Conservation (phyloP, 53 echinoderm and acorn worm genomes). For the Echinarachnius parma region DNA sequence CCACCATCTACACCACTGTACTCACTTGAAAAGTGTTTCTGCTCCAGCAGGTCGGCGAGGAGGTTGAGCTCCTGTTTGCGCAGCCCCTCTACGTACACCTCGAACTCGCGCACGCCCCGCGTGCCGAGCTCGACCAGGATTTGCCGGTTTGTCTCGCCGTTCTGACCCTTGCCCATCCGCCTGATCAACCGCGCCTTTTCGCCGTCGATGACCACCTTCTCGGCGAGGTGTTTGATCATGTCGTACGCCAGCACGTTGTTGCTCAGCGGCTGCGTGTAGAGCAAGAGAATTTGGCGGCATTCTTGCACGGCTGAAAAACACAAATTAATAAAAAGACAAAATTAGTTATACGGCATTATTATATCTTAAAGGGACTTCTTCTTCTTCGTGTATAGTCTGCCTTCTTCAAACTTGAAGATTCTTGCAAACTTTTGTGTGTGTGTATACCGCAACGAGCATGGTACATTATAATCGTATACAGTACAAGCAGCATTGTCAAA, state of each 20-base stretch:
- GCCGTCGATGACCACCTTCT: slow-evolving; percentile 71
- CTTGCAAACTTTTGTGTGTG: too few relatives aligned
- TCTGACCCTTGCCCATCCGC: slow-evolving; percentile 67
- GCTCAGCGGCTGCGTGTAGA: slow-evolving; percentile 57
- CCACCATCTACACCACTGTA: too few relatives aligned
- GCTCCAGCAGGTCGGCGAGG: slow-evolving; percentile 84
- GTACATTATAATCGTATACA: too few relatives aligned
- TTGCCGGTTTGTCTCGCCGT: slow-evolving; percentile 64
- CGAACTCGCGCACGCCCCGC: slow-evolving; percentile 79
- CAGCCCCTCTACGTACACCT: slow-evolving; percentile 69
- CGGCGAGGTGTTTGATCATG: slow-evolving; percentile 75
- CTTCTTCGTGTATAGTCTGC: too few relatives aligned
- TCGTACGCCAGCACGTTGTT: slow-evolving; percentile 71
- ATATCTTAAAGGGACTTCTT: too few relatives aligned
- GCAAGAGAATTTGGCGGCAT: slow-evolving; percentile 63
- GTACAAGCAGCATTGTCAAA: too few relatives aligned
- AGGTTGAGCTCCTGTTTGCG: slow-evolving; percentile 70
- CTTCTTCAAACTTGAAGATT: too few relatives aligned
- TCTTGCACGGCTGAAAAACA: slow-evolving; percentile 64
- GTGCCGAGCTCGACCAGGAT: slow-evolving; percentile 73
- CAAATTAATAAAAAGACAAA: background rate
- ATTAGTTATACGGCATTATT: too few relatives aligned
- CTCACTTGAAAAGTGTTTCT: slow-evolving; percentile 91
- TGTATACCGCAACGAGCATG: too few relatives aligned
- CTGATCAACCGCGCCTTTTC: slow-evolving; percentile 72